Evolutionary conservation across 2,113 vertebrate species (phyloP).

Genomic region (Bubo blakistoni): DNA sequence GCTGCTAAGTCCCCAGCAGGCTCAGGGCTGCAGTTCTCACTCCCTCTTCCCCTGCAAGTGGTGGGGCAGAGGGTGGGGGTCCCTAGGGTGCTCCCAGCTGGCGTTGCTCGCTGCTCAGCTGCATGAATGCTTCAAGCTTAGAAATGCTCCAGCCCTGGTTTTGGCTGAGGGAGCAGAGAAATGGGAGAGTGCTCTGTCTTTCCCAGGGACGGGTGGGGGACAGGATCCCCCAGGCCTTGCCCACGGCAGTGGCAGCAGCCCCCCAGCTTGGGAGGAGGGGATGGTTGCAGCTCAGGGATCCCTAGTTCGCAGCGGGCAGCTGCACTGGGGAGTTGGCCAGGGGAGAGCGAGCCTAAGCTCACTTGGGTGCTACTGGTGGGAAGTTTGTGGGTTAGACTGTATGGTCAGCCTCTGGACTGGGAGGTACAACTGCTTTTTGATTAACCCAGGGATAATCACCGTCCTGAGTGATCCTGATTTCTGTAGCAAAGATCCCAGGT

Average conservation of each 20-base stretch:
- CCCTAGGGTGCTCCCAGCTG: not conserved
- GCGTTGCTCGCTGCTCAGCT: not conserved
- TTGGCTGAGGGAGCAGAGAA: not conserved
- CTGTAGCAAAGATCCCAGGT: not conserved
- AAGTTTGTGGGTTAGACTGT: not conserved
- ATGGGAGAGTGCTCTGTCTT: not conserved
- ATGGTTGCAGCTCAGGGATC: not conserved
- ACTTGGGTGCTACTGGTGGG: not conserved
- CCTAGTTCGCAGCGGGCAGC: too few species aligned
- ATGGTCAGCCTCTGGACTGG: not conserved
- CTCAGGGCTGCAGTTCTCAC: not conserved
- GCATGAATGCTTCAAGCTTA: not conserved
- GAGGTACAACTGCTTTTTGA: not conserved
- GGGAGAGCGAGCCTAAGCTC: not conserved
- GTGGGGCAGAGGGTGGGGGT: not conserved
- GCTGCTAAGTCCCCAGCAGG: fast-evolving
- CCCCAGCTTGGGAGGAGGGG: not conserved
- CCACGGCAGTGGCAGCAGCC: not conserved
- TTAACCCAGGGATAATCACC: not conserved
- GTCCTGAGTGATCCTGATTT: not conserved
- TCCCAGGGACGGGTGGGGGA: not conserved
- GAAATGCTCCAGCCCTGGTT: not conserved
- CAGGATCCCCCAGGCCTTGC: not conserved
- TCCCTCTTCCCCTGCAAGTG: not conserved
- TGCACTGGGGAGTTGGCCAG: fast-evolving